Base-by-base conservation (phyloP, 1,140 invertebrate genomes). In the Bombus ignitus region DNA sequence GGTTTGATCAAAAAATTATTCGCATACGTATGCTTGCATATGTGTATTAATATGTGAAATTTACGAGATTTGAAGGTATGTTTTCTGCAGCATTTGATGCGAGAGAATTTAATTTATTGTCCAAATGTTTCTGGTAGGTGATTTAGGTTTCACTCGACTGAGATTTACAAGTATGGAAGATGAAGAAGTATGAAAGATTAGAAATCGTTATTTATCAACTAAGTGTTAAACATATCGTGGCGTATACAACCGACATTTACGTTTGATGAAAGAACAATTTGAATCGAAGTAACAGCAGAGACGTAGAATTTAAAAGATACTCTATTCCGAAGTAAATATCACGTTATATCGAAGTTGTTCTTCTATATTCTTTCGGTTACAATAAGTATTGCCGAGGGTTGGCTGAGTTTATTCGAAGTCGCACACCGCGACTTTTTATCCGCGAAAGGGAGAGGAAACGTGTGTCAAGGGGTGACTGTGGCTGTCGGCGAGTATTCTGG, bases 401-500 rank as follows among this genome's bases (percentile, higher is more conserved):
- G 28, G 25, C 22, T 3, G 44, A n/a, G 71, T 81, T 42, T 44
- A 74, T 65, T 28, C 72, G 72, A 37, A 53, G 18, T 77, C 53
- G 37, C 59, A 32, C 35, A 71, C 59, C 42, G 70, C 65, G 88
- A 86, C 79, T 89, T 89, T 87, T 89, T 76, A 87, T 77, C 78
- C 88, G 88, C 80, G 78, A 59, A 83, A n/a, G 82, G 37, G 78
- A 85, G 76, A 83, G 88, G 88, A 89, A 89, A 89, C 79, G 76
- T 80, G 87, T 76, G 79, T 70, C 80, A 65, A 72, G 79, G 74
- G 82, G 75, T 47, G 88, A 13, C 77, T 83, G 84, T 80, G 88
- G 81, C 83, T 77, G 85, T 87, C 88, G 81, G 53, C 85, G 85
- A 32, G 32, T 86, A 68, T 74, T 83, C 81, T n/a, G 85, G n/a